Evolutionary conservation across 2,888 invertebrate species (phyloP), one percentile per base, ranked within the genome.

Genomic region (Sphaerophoria rueppellii): DNA sequence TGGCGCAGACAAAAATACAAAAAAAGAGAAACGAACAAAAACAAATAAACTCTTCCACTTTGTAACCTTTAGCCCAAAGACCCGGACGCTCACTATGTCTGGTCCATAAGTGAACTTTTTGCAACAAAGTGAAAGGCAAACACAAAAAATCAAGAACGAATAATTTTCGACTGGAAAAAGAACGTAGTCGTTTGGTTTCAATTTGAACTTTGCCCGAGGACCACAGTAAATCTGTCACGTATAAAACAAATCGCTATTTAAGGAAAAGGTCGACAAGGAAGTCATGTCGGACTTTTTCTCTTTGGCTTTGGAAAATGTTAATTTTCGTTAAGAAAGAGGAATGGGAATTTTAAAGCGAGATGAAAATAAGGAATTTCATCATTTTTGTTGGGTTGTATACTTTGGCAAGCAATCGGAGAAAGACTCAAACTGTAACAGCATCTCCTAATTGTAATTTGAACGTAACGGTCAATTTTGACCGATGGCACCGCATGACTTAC

Each of bases 211-310:
- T 69, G 69, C 14, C n/a, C 61, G 37, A 34, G 60, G 73, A 55
- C 46, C 40, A 43, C 73, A 69, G 61, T 80, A 80, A 80, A 80
- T 74, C 79, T 80, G 61, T 55, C 74, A 69, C 79, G 79, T 74
- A 55, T 61, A 74, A 73, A 67, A 73, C n/a, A 35, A 40, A 40
- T 58, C 12, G 46, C 54, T 72, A 65, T 52, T 4, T 0, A 65
- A 65, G 4, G 5, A 24, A 6, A n/a, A 32, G 54, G 32, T n/a
- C 24, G 5, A 14, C 2, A 55, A 40, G 46, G 11, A 35, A 55
- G 1, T 43, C 2, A n/a, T 11, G 40, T 24, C 24, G 24, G 24
- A 24, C 24, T 24, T 24, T 24, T 24, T 24, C 24, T 24, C 24
- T 24, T 24, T 24, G 24, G 24, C 24, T 24, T 24, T 24, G 24